Conservation (phyloP, 2,888 invertebrate genomes). For the Mythimna loreyi region DNA sequence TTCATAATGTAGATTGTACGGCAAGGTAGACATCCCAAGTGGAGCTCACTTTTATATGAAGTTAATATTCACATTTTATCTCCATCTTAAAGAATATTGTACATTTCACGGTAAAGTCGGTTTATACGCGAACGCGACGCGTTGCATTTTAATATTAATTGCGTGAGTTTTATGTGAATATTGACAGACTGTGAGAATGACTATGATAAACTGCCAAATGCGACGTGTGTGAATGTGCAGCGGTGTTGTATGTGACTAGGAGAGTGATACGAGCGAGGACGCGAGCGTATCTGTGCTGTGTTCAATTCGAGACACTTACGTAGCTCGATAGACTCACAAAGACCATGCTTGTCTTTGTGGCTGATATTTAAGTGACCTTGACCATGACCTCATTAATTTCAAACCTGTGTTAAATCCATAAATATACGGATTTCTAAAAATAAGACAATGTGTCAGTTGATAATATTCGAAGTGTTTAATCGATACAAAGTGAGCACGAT, state of each 20-base stretch:
- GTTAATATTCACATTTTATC: conserved; percentile 84
- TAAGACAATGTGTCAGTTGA: not conserved
- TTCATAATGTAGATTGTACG: conserved; percentile 86
- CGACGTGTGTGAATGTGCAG: conserved; percentile 70
- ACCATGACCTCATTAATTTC: too few species aligned
- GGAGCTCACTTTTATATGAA: conserved; percentile 79
- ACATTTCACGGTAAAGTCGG: conserved; percentile 68
- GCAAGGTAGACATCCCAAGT: conserved; percentile 83
- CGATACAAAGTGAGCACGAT: not conserved
- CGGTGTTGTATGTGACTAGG: conserved; percentile 56
- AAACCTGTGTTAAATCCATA: not conserved
- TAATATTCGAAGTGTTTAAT: not conserved
- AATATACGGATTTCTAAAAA: not conserved
- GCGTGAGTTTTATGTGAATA: conserved; percentile 84
- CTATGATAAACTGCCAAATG: conserved; percentile 89
- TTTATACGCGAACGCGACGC: conserved; percentile 58
- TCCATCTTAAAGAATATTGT: conserved; percentile 71
- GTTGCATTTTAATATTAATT: conserved; percentile 72
- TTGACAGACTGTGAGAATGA: conserved; percentile 79
- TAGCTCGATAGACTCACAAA: not conserved
- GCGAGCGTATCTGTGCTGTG: not conserved
- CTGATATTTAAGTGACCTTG: not conserved
- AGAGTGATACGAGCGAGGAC: conserved; percentile 53
- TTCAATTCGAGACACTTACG: not conserved
- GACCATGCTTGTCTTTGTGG: not conserved